These are phyloP conservation scores for Atherinosoma microstoma DNA, from an alignment of 2,797 vertebrate genomes.

Conservation along the genomic window DNA sequence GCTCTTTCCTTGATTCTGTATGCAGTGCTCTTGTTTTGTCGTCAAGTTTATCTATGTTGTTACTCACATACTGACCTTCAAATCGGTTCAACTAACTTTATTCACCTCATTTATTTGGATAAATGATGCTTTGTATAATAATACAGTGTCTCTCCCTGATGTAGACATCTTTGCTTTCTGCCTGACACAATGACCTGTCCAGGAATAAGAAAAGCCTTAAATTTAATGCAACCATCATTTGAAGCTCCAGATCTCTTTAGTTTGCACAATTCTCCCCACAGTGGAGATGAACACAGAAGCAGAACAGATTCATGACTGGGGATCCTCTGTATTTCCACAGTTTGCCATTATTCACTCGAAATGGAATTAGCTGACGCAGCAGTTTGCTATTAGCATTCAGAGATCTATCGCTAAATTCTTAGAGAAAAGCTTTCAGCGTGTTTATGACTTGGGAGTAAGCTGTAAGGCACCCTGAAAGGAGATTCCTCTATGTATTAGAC, in stretches of 20 bases:
- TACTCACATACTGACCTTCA: background rate
- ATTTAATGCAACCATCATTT: background rate
- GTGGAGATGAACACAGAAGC: constrained; percentile 13
- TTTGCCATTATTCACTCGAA: constrained; percentile 32
- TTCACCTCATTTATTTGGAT: background rate
- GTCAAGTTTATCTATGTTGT: background rate
- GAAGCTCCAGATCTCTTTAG: background rate
- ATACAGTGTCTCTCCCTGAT: background rate
- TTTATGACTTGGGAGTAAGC: constrained; percentile 78
- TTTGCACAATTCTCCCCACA: background rate
- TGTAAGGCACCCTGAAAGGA: constrained; percentile 66
- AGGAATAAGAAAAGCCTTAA: no score
- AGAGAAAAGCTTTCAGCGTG: constrained; percentile 51
- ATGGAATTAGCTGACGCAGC: constrained; percentile 37
- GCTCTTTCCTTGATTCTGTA: background rate
- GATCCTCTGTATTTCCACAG: constrained; percentile 14
- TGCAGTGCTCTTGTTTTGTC: background rate
- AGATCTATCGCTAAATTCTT: constrained; percentile 76
- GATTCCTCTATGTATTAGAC: constrained; percentile 50
- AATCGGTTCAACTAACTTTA: background rate
- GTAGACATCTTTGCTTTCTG: background rate
- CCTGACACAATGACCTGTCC: no score
- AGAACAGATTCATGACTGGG: constrained; percentile 13
- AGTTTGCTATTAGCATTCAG: constrained; percentile 63
- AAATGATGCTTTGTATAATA: background rate